Percentiles rank a stretch among this genome's conserved stretches.
phyloP scores from a whole-genome alignment of 1,140 invertebrate genomes.

The Hylyphantes graminicola region DNA sequence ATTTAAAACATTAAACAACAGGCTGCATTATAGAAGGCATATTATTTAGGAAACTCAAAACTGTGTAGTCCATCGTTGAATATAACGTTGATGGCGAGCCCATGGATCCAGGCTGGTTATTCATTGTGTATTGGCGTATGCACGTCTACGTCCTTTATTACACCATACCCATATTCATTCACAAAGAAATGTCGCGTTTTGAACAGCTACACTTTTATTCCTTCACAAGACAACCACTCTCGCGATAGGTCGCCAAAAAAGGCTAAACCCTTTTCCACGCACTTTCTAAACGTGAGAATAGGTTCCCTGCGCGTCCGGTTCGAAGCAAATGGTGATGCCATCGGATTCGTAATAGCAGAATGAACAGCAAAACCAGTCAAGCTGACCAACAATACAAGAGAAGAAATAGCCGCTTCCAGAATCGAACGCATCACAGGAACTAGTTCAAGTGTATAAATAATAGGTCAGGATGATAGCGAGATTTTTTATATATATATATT shows the following conservation, averaged over 20 bases:
- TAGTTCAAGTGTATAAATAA: slow-evolving; percentile 34
- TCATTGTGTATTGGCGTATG: too few relatives aligned
- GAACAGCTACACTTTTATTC: too few relatives aligned
- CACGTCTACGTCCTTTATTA: too few relatives aligned
- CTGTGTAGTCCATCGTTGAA: too few relatives aligned
- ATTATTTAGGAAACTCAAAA: too few relatives aligned
- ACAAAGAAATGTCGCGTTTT: too few relatives aligned
- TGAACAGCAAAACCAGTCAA: slow-evolving; percentile 37
- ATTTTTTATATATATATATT: background rate
- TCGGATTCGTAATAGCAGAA: slow-evolving; percentile 31
- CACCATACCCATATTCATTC: too few relatives aligned
- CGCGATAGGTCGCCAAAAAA: slow-evolving; percentile 1
- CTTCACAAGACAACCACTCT: too few relatives aligned
- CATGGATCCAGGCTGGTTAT: too few relatives aligned
- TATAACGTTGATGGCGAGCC: too few relatives aligned
- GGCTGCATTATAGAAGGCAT: too few relatives aligned
- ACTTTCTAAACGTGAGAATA: slow-evolving; percentile 41
- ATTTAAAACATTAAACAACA: too few relatives aligned
- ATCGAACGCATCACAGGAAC: background rate
- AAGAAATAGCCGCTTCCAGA: slow-evolving; percentile 9
- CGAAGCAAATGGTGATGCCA: background rate
- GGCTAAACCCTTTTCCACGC: background rate
- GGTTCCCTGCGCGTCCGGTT: slow-evolving; percentile 39
- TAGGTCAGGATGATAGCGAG: slow-evolving; percentile 2
- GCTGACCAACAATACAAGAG: slow-evolving; percentile 21